These are phyloP conservation scores for Ploceus nigricollis DNA, from an alignment of 2,113 vertebrate genomes.

Conservation along the genomic window DNA sequence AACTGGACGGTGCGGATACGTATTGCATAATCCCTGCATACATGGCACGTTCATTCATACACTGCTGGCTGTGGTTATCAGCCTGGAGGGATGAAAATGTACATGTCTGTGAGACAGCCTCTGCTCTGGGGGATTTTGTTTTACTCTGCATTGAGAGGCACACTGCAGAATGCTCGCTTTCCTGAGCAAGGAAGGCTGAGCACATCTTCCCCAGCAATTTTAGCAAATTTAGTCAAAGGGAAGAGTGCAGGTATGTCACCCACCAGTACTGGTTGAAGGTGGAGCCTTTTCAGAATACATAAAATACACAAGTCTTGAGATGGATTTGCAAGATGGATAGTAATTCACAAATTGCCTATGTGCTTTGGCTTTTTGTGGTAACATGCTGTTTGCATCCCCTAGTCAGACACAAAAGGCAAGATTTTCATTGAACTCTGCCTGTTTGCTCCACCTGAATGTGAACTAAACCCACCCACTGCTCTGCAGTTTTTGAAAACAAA, in stretches of 20 bases:
- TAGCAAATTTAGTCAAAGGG: background rate
- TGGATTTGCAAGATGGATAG: background rate
- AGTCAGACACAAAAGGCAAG: background rate
- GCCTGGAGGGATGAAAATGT: background rate
- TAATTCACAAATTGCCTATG: background rate
- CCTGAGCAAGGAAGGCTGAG: background rate
- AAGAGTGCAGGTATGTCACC: background rate
- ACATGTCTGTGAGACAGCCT: background rate
- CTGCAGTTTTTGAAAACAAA: background rate
- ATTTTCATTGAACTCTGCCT: background rate
- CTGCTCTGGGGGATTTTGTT: background rate
- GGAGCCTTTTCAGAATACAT: background rate
- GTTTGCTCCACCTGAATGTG: background rate
- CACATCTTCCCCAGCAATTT: background rate
- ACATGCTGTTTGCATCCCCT: background rate
- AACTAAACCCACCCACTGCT: background rate
- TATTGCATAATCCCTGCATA: background rate
- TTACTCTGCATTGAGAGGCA: background rate
- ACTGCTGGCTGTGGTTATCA: background rate
- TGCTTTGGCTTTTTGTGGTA: background rate
- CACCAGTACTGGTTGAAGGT: background rate
- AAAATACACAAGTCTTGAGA: background rate
- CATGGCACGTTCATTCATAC: background rate
- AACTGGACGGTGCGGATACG: background rate
- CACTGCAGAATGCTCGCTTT: background rate